Evolutionary conservation across 2,888 invertebrate genomes (phyloP), one percentile per base, ranked within the genome.

Genomic region (Chrysolina oricalcia): DNA sequence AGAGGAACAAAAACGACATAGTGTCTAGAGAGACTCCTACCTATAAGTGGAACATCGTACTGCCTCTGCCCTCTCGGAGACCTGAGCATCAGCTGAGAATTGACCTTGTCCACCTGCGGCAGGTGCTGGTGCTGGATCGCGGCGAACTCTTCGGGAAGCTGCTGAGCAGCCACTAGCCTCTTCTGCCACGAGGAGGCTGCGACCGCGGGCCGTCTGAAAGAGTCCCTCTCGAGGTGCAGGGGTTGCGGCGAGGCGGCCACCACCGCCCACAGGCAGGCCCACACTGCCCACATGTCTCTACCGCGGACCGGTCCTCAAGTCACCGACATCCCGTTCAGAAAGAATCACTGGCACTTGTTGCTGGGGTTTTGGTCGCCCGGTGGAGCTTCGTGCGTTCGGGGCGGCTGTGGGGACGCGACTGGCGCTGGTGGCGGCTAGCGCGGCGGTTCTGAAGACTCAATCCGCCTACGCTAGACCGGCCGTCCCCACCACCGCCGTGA

Each of bases 1-100:
- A 10, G 17, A 10, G 17, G 17, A n/a, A 17, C 48, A 48, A 48
- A 17, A 17, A 6, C 8, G 48, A 21, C 13, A 21, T 10, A 53
- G 8, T 21, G 19, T 21, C 5, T 5, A 43, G 15, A 56, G 8
- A 40, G 41, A 15, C 2, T 67, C 89, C 87, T 83, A 96, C 96
- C 95, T 87, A 96, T 95, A 90, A 95, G 95, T 83, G 96, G 96
- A 81, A 96, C 95, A 89, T 96, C 96, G 89, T 95, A 96, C 85
- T 93, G 93, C 84, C 94, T 91, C 87, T 92, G 93, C 81, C 94
- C 93, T 83, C 95, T 92, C 77, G 94, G 92, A 75, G 94, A 93
- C 81, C 95, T 92, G 86, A 94, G 89, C 94, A 96, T 94, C 89
- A 95, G 91, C 88, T 95, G 95, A 75, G 88, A 83, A 79, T 80